Base-by-base conservation (phyloP, 1,140 invertebrate species). In the Orchestia grillus region DNA sequence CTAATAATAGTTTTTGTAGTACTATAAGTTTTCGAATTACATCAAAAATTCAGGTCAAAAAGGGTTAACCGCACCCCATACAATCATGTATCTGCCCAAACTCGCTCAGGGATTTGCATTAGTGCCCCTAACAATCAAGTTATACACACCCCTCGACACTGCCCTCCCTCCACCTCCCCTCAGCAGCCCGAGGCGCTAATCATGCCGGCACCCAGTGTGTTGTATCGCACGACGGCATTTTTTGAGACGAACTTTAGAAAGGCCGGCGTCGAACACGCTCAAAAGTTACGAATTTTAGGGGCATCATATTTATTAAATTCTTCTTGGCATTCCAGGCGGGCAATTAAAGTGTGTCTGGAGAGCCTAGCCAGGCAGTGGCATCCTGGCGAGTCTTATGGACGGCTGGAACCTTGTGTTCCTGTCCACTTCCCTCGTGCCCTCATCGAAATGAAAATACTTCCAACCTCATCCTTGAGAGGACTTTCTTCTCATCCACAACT, bases 281-380 rank as follows among this genome's bases (percentile, higher is more conserved):
- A 94, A 94, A 94, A 94, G 92, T 94, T 94, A 45, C 92, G 92
- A 94, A 94, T 94, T 94, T 94, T 94, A 94, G 92, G 92, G 92
- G 41, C 92, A 47, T 94, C 92, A 94, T 94, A 94, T 94, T 94
- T 94, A 94, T 94, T 94, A 94, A 94, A 94, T 94, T 94, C 92
- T 94, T 94, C 92, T 44, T 94, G 92, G 92, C 92, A 94, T 94
- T 94, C 92, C 92, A 94, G 92, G 92, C 92, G 43, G 44, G 92
- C 92, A 94, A 94, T 94, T 94, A 94, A 94, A 94, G 92, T 94
- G 92, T 45, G 92, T 94, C 92, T 94, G 92, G 92, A 47, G 92
- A 94, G 92, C 92, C 41, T n/a, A 45, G 92, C 44, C 43, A 16
- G 92, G 92, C 92, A 94, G 92, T 94, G 92, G 92, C 92, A 94